Evolutionary conservation across 2,113 vertebrate genomes (phyloP), one percentile per base, ranked within the genome.

Genomic region (Ptychochromis oligacanthus): DNA sequence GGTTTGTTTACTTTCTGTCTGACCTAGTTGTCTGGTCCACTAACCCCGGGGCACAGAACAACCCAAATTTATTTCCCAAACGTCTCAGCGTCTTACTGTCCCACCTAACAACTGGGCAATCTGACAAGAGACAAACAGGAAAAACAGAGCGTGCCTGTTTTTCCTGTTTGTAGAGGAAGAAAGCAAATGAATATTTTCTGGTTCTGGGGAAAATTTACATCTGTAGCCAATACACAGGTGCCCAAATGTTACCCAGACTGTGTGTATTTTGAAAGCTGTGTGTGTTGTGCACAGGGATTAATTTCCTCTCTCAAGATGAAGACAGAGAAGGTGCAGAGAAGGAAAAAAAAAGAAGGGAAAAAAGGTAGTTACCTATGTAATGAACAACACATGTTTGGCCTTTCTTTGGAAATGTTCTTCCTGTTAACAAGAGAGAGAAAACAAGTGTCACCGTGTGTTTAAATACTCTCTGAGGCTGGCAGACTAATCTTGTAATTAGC

Each of bases 361-460:
- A 4, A 14, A 31, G 17, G 56, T 5, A 38, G 92, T 96, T 97
- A 99, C 98, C 98, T 97, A 97, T 99, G 94, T 99, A 99, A 94
- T 99, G 98, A 79, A 99, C 98, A 82, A 99, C 97, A 79, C 97
- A 99, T 0, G 96, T 98, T 96, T 99, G 98, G 72, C 98, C 98
- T 95, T 99, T 99, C 97, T 99, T 99, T 81, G 98, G 98, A 94
- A 99, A 99, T 14, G 98, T 99, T 92, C 98, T 97, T 93, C 97
- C 98, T 99, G 96, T 94, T 84, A 85, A 93, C 81, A 94, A 65
- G 54, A 57, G 82, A 57, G 54, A 88, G 0, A 89, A 81, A 82
- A 88, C 18, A 84, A 64, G 22, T 64, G 76, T 93, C 79, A 88
- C 46, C 67, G 26, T 34, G 28, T 58, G 54, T 62, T n/a, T 40